Evolutionary conservation across 1,140 invertebrate species (phyloP).

Genomic region (Drosophila mauritiana): DNA sequence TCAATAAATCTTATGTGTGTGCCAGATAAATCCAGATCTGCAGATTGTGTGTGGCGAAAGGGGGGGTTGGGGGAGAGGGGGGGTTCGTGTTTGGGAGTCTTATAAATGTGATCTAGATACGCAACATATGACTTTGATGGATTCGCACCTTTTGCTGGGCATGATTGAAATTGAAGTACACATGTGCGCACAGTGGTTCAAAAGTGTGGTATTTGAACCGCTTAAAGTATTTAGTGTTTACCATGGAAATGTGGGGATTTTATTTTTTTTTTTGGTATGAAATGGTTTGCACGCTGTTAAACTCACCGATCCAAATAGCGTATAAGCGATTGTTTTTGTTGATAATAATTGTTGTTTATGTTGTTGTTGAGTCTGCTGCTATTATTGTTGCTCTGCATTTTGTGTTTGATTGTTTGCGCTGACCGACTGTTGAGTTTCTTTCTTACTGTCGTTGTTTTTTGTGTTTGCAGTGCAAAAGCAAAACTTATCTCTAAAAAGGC

Average conservation of each 20-base stretch:
- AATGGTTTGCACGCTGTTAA: not conserved
- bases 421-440: not conserved
- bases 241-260: not conserved
- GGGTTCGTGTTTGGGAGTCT: not conserved
- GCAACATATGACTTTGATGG: slow-evolving; percentile 12
- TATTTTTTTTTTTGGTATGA: not conserved
- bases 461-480: slow-evolving; percentile 12
- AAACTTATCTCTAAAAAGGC: slow-evolving; percentile 22
- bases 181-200: slow-evolving; percentile 6
- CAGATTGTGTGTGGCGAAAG: not conserved
- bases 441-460: slow-evolving; percentile 4
- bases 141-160: slow-evolving; percentile 1
- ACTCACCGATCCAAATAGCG: slow-evolving; percentile 57
- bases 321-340: slow-evolving; percentile 50
- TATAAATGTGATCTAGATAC: not conserved
- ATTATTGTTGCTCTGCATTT: slow-evolving; percentile 50
- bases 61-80: not conserved
- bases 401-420: slow-evolving; percentile 18
- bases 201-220: not conserved
- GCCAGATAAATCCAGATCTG: slow-evolving; percentile 1
- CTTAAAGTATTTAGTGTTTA: not conserved
- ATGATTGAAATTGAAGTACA: not conserved
- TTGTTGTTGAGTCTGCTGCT: slow-evolving; percentile 41
- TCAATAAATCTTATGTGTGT: not conserved
- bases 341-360: slow-evolving; percentile 45